Percentiles rank a stretch among this genome's conserved stretches.
Evolutionary conservation across 2,888 invertebrate genomes (phyloP).

Genomic region (Pinctada fucata): DNA sequence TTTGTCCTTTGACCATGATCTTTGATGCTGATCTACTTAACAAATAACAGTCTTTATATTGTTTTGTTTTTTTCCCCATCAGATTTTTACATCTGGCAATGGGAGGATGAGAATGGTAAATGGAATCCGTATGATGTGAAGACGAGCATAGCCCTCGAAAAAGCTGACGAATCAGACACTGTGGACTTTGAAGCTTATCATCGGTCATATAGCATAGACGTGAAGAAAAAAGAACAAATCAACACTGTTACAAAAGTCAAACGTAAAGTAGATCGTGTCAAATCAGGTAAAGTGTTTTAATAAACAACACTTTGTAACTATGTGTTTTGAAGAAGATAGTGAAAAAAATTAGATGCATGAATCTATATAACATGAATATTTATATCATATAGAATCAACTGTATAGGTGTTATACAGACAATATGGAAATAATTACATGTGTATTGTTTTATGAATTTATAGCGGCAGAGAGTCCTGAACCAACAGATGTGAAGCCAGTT

Average conservation of each 20-base stretch:
- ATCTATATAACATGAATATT: too few species aligned
- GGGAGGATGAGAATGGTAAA: constrained; percentile 68
- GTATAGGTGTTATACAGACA: too few species aligned
- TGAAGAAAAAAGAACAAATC: constrained; percentile 63
- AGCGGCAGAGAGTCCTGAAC: too few species aligned
- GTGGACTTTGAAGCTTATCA: constrained; percentile 48
- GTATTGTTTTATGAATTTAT: too few species aligned
- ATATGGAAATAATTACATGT: too few species aligned
- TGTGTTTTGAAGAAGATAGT: too few species aligned
- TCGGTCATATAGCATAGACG: constrained; percentile 61
- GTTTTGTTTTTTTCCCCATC: neutral
- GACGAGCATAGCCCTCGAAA: constrained; percentile 57
- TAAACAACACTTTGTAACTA: neutral
- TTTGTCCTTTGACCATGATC: too few species aligned
- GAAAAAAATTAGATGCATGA: too few species aligned
- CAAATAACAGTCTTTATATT: too few species aligned
- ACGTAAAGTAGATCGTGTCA: constrained; percentile 57
- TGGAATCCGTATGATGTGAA: constrained; percentile 62
- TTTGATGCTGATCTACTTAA: too few species aligned
- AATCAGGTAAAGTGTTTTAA: constrained; percentile 56
- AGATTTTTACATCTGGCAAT: constrained; percentile 71
- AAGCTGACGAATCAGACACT: constrained; percentile 42
- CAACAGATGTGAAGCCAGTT: constrained; percentile 36
- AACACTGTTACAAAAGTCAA: constrained; percentile 64
- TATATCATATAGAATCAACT: neutral